Conservation (phyloP, 1,140 invertebrate species). For the Galendromus occidentalis region DNA sequence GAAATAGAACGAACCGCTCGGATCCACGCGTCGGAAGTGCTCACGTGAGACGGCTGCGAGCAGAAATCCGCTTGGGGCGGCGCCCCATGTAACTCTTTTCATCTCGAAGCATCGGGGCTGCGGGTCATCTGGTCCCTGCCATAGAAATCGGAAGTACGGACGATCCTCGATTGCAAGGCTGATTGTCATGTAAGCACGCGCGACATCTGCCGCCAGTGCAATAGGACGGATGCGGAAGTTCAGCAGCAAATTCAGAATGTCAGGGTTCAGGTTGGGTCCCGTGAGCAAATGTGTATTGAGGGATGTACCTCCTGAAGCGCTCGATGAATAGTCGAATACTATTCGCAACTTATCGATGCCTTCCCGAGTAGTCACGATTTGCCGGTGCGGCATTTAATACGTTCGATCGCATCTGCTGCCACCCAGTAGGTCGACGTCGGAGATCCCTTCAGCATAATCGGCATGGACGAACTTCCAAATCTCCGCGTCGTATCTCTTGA, state of each 20-base stretch:
- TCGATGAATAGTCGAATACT: background rate
- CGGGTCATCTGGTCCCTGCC: background rate
- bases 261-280: conserved; percentile 1
- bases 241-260: background rate
- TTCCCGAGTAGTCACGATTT: background rate
- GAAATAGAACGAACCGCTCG: background rate
- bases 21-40: background rate
- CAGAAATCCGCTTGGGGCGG: background rate
- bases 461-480: background rate
- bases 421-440: background rate
- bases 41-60: background rate
- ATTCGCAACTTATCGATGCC: background rate
- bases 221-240: background rate
- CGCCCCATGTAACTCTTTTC: no score
- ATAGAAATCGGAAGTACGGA: background rate
- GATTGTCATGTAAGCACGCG: background rate
- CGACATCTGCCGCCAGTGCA: background rate
- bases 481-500: background rate
- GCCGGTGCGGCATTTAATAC: background rate
- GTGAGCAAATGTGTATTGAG: conserved; percentile 6
- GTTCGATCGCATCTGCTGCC: background rate
- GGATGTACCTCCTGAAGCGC: background rate
- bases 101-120: background rate
- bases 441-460: background rate
- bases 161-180: background rate